phyloP scores from a whole-genome alignment of 2,797 vertebrate genomes.

The Lithobates sylvaticus region DNA sequence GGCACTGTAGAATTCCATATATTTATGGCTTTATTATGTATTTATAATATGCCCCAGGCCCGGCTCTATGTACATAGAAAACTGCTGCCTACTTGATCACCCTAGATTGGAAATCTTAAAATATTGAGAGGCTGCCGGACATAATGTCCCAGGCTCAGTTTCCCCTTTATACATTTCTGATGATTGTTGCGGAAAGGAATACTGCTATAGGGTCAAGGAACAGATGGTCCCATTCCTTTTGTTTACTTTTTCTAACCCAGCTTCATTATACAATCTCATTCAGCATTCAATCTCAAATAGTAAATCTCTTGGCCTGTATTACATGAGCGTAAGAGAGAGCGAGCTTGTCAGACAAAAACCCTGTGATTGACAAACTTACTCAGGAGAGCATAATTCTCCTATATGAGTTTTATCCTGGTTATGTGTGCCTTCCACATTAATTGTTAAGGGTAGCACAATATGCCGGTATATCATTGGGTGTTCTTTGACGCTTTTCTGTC shows the following conservation, averaged over 20 bases:
- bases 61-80: conserved; percentile 43
- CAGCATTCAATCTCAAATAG: conserved; percentile 57
- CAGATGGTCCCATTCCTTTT: conserved; percentile 50
- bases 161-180: conserved; percentile 60
- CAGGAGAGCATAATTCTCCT: conserved; percentile 18
- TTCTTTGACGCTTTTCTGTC: too few species aligned
- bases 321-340: conserved; percentile 42
- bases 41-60: conserved; percentile 57
- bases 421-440: conserved; percentile 31
- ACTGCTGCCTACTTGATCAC: conserved; percentile 56
- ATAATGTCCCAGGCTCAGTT: conserved; percentile 59
- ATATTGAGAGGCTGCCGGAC: conserved; percentile 61
- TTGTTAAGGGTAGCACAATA: conserved; percentile 42
- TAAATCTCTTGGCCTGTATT: conserved; percentile 56
- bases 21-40: conserved; percentile 62
- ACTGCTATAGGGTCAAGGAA: conserved; percentile 61
- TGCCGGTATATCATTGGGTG: too few species aligned
- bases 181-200: conserved; percentile 55
- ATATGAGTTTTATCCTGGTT: conserved; percentile 50
- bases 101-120: conserved; percentile 59
- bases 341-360: neutral
- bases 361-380: conserved; percentile 55
- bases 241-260: conserved; percentile 58
- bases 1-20: conserved; percentile 53
- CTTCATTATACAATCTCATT: conserved; percentile 59